Evolutionary conservation across 92 coral and sea anemone species (phyloP).

Genomic region (Blastomussa wellsi): DNA sequence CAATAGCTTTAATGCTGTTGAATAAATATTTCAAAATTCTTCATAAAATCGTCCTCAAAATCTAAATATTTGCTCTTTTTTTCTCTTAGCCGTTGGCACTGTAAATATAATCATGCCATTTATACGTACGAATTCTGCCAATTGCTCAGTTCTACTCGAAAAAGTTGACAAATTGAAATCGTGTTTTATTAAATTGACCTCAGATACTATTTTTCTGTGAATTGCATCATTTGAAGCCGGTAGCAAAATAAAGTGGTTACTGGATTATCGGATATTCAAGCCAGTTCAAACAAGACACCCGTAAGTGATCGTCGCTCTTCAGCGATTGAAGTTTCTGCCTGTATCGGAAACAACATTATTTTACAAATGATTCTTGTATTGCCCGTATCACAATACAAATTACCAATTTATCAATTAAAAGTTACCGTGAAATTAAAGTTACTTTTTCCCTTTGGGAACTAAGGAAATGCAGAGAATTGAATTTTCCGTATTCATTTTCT

Average conservation of each 20-base stretch:
- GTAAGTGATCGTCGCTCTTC: background rate
- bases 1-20: conserved; percentile 16
- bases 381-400: background rate
- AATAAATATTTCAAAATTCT: conserved; percentile 24
- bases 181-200: conserved; percentile 10
- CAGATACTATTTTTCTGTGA: background rate
- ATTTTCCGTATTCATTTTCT: background rate
- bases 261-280: background rate
- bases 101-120: background rate
- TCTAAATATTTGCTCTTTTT: conserved; percentile 18
- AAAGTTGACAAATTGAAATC: background rate
- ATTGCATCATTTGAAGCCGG: background rate
- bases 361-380: background rate
- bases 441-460: background rate
- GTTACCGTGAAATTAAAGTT: background rate
- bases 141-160: background rate
- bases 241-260: background rate
- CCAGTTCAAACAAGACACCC: background rate
- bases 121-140: background rate
- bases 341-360: background rate
- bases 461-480: background rate
- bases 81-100: conserved; percentile 18
- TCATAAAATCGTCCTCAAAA: conserved; percentile 26
- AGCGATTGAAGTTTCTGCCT: background rate
- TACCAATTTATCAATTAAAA: background rate